Conservation (phyloP, 2,888 invertebrate species). For the Nephrotoma guestfalica region DNA sequence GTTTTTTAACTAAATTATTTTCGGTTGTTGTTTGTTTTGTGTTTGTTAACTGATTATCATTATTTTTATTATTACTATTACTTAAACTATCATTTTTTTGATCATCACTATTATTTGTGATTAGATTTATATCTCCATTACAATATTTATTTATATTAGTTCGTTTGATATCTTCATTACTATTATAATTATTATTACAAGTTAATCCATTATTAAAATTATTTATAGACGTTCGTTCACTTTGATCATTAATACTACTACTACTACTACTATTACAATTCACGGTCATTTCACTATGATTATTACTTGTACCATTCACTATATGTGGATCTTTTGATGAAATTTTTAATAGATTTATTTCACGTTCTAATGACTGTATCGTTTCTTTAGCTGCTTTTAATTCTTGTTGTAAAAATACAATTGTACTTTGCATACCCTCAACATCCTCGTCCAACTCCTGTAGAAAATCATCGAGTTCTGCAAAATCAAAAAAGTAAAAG, state of each 20-base stretch:
- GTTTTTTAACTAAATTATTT: constrained; percentile 10
- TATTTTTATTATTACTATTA: constrained; percentile 8
- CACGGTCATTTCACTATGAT: constrained; percentile 13
- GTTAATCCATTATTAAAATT: not conserved
- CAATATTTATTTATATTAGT: constrained; percentile 1
- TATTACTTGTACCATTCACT: constrained; percentile 12
- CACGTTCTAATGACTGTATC: constrained; percentile 46
- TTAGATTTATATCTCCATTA: constrained; percentile 2
- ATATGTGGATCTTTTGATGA: constrained; percentile 1
- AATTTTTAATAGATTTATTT: constrained; percentile 27
- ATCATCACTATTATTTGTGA: constrained; percentile 6
- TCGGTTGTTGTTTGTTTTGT: not conserved
- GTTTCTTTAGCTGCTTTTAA: constrained; percentile 67
- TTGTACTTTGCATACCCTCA: constrained; percentile 97
- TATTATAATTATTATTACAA: constrained; percentile 4
- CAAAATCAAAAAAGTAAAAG: constrained; percentile 1
- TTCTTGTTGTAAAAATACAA: constrained; percentile 86
- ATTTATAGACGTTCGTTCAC: constrained; percentile 1
- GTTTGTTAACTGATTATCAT: constrained; percentile 1
- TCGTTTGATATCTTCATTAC: not conserved
- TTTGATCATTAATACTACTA: not conserved
- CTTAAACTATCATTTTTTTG: constrained; percentile 11
- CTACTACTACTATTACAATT: constrained; percentile 6
- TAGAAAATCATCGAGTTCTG: constrained; percentile 88
- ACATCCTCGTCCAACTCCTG: constrained; percentile 95